A percentile compares a stretch with the other conserved stretches of the same genome.
Conservation (phyloP, 2,888 invertebrate species). For the Nomada lathburiana region DNA sequence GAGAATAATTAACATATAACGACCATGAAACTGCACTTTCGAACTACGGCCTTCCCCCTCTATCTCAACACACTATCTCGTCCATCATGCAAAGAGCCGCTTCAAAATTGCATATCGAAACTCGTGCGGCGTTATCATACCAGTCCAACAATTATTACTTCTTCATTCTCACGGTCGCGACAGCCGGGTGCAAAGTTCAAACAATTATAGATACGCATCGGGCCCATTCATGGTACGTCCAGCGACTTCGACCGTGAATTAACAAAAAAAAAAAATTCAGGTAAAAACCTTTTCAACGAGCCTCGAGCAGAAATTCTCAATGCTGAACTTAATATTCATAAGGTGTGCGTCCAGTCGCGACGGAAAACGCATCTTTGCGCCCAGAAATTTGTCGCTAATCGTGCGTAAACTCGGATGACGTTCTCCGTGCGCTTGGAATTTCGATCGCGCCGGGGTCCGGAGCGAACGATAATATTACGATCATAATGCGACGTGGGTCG, state of each 20-base stretch:
- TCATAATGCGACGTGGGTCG: conserved; percentile 36
- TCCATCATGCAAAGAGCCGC: neutral
- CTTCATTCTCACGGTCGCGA: neutral
- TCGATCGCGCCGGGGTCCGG: neutral
- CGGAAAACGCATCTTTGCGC: neutral
- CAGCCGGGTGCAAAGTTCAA: neutral
- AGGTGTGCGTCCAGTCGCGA: neutral
- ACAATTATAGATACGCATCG: neutral
- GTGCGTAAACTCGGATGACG: conserved; percentile 4
- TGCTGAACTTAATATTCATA: too few species aligned
- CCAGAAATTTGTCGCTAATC: neutral
- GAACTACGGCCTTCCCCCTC: neutral
- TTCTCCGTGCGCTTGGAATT: neutral
- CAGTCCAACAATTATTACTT: neutral
- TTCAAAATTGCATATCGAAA: neutral
- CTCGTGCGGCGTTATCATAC: neutral
- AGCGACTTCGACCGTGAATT: neutral
- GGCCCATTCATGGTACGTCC: too few species aligned
- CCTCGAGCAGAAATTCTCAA: neutral
- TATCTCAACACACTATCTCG: neutral
- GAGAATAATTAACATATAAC: conserved; percentile 19
- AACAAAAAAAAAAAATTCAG: neutral
- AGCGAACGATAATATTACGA: conserved; percentile 44
- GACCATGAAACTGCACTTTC: conserved; percentile 23
- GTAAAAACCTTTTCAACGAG: neutral